Evolutionary conservation across 2,113 vertebrate species (phyloP).

Genomic region (Verasper variegatus): DNA sequence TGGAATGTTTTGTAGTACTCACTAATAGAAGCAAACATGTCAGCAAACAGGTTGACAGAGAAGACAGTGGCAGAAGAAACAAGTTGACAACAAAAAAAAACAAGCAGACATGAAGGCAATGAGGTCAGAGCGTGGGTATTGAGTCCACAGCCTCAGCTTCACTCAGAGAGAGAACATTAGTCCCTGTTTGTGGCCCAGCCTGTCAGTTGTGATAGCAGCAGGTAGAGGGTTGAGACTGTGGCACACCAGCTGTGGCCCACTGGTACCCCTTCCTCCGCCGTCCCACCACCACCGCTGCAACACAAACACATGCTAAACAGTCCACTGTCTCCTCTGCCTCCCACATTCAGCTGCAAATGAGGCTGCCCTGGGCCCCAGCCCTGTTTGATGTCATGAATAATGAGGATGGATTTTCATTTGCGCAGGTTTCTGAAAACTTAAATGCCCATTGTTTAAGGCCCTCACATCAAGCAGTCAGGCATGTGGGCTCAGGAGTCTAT

Average conservation of each 20-base stretch:
- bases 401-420: slow-evolving; percentile 79
- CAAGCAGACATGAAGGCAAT: slow-evolving; percentile 9
- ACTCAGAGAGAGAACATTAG: slow-evolving; percentile 27
- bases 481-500: slow-evolving; percentile 33
- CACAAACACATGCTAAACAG: slow-evolving; percentile 87
- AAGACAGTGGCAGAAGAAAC: slow-evolving; percentile 6
- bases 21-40: background rate
- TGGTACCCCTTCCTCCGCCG: slow-evolving; percentile 79
- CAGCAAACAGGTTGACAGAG: background rate
- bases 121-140: background rate
- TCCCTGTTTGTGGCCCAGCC: slow-evolving; percentile 36
- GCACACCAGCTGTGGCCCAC: slow-evolving; percentile 84
- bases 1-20: background rate
- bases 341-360: slow-evolving; percentile 90
- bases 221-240: slow-evolving; percentile 78
- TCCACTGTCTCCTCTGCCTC: slow-evolving; percentile 77
- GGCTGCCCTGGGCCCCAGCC: slow-evolving; percentile 63
- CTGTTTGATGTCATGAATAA: slow-evolving; percentile 87
- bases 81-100: slow-evolving; percentile 33
- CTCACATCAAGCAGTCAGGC: slow-evolving; percentile 65
- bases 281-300: slow-evolving; percentile 80
- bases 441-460: slow-evolving; percentile 67
- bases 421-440: slow-evolving; percentile 68
- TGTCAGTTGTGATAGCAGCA: slow-evolving; percentile 73
- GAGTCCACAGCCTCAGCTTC: slow-evolving; percentile 29